Percentiles rank a stretch among this genome's conserved stretches.
Evolutionary conservation across 2,888 invertebrate species (phyloP).

Genomic region (Gymnocheta viridis): DNA sequence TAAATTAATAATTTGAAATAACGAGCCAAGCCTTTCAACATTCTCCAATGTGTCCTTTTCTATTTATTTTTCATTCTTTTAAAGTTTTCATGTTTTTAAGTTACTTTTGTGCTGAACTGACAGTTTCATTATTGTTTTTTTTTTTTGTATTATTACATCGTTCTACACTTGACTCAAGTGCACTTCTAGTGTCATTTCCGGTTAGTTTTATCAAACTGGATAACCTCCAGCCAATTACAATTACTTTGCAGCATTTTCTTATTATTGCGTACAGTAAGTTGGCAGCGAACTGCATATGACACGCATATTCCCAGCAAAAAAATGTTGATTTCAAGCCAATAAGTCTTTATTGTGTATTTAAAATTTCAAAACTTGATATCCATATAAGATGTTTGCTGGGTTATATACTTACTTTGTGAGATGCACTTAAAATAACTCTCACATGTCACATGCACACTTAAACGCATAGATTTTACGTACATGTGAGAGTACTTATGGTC

Average conservation of each 20-base stretch:
- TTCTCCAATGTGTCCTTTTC: too few species aligned
- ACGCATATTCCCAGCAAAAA: not conserved
- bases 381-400: not conserved
- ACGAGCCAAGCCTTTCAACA: too few species aligned
- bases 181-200: slow-evolving; percentile 62
- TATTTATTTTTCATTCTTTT: too few species aligned
- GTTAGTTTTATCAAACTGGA: slow-evolving; percentile 54
- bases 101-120: not conserved
- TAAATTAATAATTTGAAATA: too few species aligned
- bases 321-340: not conserved
- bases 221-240: slow-evolving; percentile 60
- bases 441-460: slow-evolving; percentile 20
- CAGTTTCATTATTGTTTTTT: not conserved
- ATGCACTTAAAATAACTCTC: not conserved
- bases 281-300: not conserved
- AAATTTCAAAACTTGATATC: not conserved
- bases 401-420: not conserved
- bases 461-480: not conserved
- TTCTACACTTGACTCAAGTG: slow-evolving; percentile 50
- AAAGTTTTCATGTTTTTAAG: too few species aligned
- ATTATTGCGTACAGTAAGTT: not conserved
- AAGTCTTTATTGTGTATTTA: not conserved
- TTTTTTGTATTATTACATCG: not conserved
- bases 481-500: not conserved
- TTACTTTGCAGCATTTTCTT: slow-evolving; percentile 8